A percentile compares a stretch with the other conserved stretches of the same genome.
Evolutionary conservation across 2,113 vertebrate species (phyloP).

Genomic region (Pithys albifrons): DNA sequence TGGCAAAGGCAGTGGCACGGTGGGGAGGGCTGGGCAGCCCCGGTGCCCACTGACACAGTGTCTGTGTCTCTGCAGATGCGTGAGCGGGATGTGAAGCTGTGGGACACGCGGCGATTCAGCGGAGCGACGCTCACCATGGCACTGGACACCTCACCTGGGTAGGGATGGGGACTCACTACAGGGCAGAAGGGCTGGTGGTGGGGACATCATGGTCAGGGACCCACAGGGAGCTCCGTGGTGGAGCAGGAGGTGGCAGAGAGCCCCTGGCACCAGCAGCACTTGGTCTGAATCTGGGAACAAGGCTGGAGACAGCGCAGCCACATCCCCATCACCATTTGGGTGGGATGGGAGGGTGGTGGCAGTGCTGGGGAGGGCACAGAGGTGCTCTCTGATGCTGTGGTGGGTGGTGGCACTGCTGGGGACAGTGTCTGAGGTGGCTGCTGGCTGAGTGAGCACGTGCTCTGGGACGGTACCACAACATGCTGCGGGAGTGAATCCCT

Average conservation of each 20-base stretch:
- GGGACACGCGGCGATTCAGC: constrained; percentile 84
- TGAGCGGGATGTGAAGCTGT: constrained; percentile 85
- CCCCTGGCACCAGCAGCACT: background rate
- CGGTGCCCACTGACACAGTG: accelerated
- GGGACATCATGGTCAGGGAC: accelerated
- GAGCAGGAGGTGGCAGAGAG: background rate
- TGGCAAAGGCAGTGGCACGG: accelerated
- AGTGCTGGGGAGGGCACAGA: background rate
- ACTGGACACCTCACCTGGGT: constrained; percentile 86
- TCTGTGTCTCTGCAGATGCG: constrained; percentile 77
- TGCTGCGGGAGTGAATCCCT: background rate
- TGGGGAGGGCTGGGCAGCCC: accelerated
- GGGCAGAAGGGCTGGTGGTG: background rate
- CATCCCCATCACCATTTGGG: accelerated
- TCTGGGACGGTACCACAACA: background rate
- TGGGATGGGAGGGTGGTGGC: background rate
- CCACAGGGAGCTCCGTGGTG: accelerated
- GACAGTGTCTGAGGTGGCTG: background rate
- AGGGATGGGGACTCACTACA: constrained; percentile 31
- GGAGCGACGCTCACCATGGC: constrained; percentile 74
- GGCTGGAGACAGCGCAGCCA: accelerated
- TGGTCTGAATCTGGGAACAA: background rate
- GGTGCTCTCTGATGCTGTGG: background rate
- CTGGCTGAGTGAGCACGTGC: accelerated
- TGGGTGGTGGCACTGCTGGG: background rate